These are phyloP conservation scores for Panagrolaimus sp. DNA, from an alignment of 1,140 invertebrate genomes.

Conservation along the genomic window DNA sequence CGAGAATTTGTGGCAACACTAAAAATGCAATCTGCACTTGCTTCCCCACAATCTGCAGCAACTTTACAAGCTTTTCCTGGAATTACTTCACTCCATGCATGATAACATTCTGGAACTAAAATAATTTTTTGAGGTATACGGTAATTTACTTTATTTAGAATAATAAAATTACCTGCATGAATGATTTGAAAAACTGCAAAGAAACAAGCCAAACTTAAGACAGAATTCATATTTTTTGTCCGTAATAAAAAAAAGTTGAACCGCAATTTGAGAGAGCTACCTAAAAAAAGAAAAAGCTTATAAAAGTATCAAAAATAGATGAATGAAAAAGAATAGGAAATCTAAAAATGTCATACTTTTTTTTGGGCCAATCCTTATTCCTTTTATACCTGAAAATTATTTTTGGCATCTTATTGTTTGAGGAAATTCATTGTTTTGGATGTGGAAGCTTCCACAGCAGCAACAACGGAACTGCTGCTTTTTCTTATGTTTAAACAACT, in stretches of 20 bases:
- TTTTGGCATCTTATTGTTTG: too few relatives aligned
- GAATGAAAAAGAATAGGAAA: too few relatives aligned
- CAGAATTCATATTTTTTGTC: not conserved
- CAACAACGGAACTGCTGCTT: too few relatives aligned
- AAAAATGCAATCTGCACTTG: slow-evolving; percentile 27
- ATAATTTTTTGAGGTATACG: not conserved
- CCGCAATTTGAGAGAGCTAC: not conserved
- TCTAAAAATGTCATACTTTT: too few relatives aligned
- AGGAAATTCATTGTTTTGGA: too few relatives aligned
- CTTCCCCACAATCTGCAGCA: slow-evolving; percentile 24
- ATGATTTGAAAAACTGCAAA: not conserved
- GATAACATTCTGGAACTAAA: slow-evolving; percentile 27
- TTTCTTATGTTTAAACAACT: too few relatives aligned
- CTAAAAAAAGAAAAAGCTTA: too few relatives aligned
- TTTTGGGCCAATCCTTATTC: too few relatives aligned
- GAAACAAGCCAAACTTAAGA: not conserved
- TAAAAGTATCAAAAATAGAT: too few relatives aligned
- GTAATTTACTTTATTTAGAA: too few relatives aligned
- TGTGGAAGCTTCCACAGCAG: too few relatives aligned
- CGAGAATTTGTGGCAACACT: slow-evolving; percentile 18
- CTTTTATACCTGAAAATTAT: too few relatives aligned
- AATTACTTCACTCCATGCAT: slow-evolving; percentile 32
- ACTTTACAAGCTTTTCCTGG: slow-evolving; percentile 17
- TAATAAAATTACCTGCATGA: not conserved
- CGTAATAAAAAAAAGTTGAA: not conserved